phyloP scores from a whole-genome alignment of 2,113 vertebrate genomes.

The Myiopsitta monachus region DNA sequence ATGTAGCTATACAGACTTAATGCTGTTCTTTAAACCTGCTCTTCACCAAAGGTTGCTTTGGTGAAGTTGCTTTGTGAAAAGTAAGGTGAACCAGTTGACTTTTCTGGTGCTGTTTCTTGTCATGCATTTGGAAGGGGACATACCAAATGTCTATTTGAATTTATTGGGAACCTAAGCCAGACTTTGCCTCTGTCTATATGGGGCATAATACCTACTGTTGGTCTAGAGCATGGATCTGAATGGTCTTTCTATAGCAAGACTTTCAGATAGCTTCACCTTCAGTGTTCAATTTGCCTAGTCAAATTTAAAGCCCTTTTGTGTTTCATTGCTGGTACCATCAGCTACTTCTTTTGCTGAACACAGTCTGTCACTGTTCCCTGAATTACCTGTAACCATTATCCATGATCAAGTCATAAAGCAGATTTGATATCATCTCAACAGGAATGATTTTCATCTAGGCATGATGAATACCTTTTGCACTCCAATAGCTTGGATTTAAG shows the following conservation, averaged over 20 bases:
- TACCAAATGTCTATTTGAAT: background rate
- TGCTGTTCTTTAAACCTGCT: background rate
- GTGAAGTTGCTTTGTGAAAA: background rate
- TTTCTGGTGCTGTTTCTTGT: background rate
- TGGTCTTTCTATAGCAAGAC: background rate
- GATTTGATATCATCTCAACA: background rate
- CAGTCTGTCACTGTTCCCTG: background rate
- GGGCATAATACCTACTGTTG: background rate
- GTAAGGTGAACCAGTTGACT: background rate
- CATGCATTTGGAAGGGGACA: background rate
- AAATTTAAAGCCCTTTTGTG: background rate
- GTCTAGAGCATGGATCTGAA: background rate
- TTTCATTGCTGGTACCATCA: background rate
- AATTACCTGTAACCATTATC: background rate
- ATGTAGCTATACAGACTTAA: background rate
- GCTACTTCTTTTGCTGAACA: background rate
- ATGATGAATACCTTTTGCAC: slow-evolving; percentile 14
- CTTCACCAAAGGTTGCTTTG: background rate
- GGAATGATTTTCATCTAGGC: slow-evolving; percentile 14
- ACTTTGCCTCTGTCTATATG: background rate
- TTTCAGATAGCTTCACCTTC: background rate
- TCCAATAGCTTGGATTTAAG: slow-evolving; percentile 15
- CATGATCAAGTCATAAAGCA: background rate
- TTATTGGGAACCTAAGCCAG: background rate
- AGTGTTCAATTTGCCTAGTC: background rate